Conservation (phyloP, 2,888 invertebrate species). For the Cephus sareptanus region DNA sequence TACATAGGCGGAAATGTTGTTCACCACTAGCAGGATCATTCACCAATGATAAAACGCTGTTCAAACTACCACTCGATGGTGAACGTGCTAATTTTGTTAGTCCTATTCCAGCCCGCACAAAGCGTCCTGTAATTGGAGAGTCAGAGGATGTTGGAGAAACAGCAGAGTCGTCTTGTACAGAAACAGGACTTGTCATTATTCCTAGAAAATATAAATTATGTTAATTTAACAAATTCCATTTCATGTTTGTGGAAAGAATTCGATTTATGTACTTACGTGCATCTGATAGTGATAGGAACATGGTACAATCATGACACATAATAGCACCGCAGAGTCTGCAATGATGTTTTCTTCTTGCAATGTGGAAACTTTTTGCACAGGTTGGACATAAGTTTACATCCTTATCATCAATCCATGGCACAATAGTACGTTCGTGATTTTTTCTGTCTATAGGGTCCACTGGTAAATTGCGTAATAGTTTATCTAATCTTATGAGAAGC, state of each 20-base stretch:
- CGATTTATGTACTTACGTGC: slow-evolving; percentile 73
- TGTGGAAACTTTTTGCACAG: slow-evolving; percentile 89
- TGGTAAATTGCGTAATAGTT: slow-evolving; percentile 86
- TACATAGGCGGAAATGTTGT: slow-evolving; percentile 76
- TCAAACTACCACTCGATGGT: slow-evolving; percentile 69
- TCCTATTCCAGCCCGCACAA: slow-evolving; percentile 56
- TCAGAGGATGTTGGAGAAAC: slow-evolving; percentile 50
- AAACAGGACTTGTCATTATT: slow-evolving; percentile 70
- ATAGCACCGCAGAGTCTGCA: slow-evolving; percentile 95
- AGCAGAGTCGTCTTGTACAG: slow-evolving; percentile 58
- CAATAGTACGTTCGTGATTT: slow-evolving; percentile 77
- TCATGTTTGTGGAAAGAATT: too few species aligned
- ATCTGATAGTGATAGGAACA: slow-evolving; percentile 81
- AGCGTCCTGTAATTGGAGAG: slow-evolving; percentile 48
- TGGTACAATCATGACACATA: slow-evolving; percentile 92
- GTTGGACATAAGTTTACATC: slow-evolving; percentile 91
- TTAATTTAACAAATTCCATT: not conserved
- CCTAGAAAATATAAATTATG: slow-evolving; percentile 57
- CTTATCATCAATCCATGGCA: slow-evolving; percentile 94
- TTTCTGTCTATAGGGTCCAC: slow-evolving; percentile 78
- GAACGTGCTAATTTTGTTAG: slow-evolving; percentile 59
- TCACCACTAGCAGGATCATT: slow-evolving; percentile 63
- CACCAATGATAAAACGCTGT: slow-evolving; percentile 58
- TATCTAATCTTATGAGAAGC: slow-evolving; percentile 91
- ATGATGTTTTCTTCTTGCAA: slow-evolving; percentile 93